Conservation (phyloP, 2,113 vertebrate species). For the Acinonyx jubatus region DNA sequence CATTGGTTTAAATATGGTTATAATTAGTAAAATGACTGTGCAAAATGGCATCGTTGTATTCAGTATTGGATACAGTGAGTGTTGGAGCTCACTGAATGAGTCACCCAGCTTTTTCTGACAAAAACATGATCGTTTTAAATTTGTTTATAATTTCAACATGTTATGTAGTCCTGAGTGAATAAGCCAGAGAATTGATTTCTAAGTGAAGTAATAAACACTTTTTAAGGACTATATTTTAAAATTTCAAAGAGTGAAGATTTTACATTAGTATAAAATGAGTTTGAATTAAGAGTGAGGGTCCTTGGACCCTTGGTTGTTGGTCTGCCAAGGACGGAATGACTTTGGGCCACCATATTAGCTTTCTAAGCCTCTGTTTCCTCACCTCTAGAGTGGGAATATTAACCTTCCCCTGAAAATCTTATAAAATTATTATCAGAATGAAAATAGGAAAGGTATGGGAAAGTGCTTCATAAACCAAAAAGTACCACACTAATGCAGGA, state of each 20-base stretch:
- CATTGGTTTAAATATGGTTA: conserved; percentile 63
- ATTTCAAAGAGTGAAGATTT: neutral
- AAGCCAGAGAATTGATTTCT: neutral
- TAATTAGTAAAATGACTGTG: conserved; percentile 55
- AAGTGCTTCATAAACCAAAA: conserved; percentile 1
- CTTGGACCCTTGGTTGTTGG: neutral
- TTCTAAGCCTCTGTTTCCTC: neutral
- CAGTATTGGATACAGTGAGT: neutral
- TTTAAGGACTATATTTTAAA: neutral
- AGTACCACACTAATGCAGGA: neutral
- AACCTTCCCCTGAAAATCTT: neutral
- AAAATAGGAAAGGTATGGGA: neutral
- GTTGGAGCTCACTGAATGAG: neutral
- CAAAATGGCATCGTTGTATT: neutral
- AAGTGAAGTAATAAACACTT: neutral
- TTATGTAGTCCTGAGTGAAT: neutral
- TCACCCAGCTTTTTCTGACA: conserved; percentile 48
- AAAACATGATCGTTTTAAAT: conserved; percentile 33
- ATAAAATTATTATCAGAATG: neutral
- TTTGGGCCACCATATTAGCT: neutral
- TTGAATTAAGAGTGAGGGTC: neutral
- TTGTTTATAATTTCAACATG: conserved; percentile 39
- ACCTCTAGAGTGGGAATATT: neutral
- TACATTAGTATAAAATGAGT: neutral
- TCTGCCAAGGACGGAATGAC: neutral